Base-by-base conservation (phyloP, 2,113 vertebrate species). In the Oriolus oriolus region DNA sequence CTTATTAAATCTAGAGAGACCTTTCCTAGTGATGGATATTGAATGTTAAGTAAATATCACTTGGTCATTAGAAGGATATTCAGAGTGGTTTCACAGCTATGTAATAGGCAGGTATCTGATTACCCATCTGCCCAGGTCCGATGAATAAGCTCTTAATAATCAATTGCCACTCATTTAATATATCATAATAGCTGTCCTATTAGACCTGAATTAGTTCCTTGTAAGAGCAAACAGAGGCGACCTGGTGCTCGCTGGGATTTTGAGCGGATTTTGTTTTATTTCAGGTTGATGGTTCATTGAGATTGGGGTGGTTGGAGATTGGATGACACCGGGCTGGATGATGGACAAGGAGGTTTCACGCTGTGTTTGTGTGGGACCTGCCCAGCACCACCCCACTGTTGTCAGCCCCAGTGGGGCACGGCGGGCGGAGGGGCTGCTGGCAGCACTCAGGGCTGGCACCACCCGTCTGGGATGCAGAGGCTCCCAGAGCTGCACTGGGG, bases 1-100 rank as follows among this genome's bases (percentile, higher is more conserved):
- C 93, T 94, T 97, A 96, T 95, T 96, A 96, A 95, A 96, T 94
- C 92, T 81, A 78, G 88, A 53, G 84, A 93, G 95, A 84, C 79
- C 92, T 96, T 91, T 80, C 92, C 76, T 75, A 56, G 90, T 16
- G 61, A 84, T 96, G 95, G 96, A 54, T 96, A 95, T 96, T 95
- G 90, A 84, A 93, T 96, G 92, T 95, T 96, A 93, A 97, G 84
- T 84, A 92, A 97, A 94, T 89, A 96, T 37, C 90, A 75, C 76
- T 90, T 87, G 88, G 76, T 92, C 93, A 84, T 95, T 95, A 87
- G 93, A 66, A 87, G 90, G 73, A 16, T 71, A 92, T 93, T 93
- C 92, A 87, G 77, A 84, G 93, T 84, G 96, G 96, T 95, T 95
- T 97, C 90, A 92, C 96, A 93, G 95, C 95, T 90, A 80, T 84